Evolutionary conservation across 2,797 vertebrate genomes (phyloP), one percentile per base, ranked within the genome.

Genomic region (Hylomyscus alleni): DNA sequence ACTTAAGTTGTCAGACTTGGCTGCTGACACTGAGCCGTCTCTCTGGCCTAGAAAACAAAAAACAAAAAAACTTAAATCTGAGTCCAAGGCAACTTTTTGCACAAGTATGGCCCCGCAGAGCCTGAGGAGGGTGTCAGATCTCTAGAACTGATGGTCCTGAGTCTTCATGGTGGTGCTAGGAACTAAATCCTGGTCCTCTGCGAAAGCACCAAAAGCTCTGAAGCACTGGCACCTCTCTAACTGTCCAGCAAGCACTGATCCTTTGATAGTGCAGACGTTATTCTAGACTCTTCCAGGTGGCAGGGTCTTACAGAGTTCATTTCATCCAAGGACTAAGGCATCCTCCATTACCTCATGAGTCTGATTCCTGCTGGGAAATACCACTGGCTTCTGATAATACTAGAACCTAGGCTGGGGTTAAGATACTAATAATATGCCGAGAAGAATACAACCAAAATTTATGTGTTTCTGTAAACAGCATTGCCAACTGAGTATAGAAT

Each of bases 391-490:
- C 72, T 34, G 40, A 90, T 94, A 96, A 92, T 85, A 95, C 96
- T 95, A 4, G 80, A 58, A 86, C 80, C 89, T 72, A 89, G 93
- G 93, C 77, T 89, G 31, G 54, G 86, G 54, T 34, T 92, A 85
- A 91, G 77, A 47, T 24, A 44, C 84, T 90, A n/a, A 54, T 90
- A 54, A 60, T 50, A 5, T 86, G 96, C 50, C 93, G 90, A 80
- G 93, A 13, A 95, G 94, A 93, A 22, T 89, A 93, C 29, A 65
- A 40, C 52, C 92, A 83, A 92, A 50, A 40, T 77, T 85, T 17
- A n/a, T 95, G 97, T 54, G 80, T 78, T 85, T 96, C 93, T 96
- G 47, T 54, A 52, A 91, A 96, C 72, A 83, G 88, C 20, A 76
- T 82, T 85, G 82, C 10, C 54, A 31, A 95, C 95, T 95, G 24